Base-by-base conservation (phyloP, 2,797 vertebrate species). In the Falco novaeseelandiae region DNA sequence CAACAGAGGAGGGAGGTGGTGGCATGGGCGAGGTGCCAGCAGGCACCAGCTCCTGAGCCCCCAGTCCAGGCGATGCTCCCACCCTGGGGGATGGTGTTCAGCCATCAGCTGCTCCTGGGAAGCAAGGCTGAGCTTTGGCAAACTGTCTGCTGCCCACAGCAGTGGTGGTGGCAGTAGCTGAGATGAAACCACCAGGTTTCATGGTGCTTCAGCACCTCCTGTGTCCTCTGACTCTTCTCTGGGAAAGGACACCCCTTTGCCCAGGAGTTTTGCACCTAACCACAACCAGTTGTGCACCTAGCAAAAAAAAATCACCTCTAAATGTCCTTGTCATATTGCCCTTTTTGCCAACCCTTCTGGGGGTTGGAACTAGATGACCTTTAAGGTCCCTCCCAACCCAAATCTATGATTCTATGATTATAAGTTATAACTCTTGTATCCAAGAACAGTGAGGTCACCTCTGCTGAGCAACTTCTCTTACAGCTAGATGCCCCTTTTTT, bases 1-100 rank as follows among this genome's bases (percentile, higher is more conserved):
- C 1, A 1, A 25, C 0, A 0, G 49, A 36, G 70, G 21, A 91
- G 44, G 42, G 42, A 65, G 78, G 34, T 3, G 25, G 38, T 70
- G 67, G 21, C 32, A 25, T 3, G 42, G 51, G 42, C 62, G 70
- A 48, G 42, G n/a, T 89, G 62, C 49, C 71, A 65, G 61, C 46
- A 36, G 51, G 38, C 48, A 16, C 15, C 0, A 1, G 14, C 8
- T 20, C 16, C 29, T 14, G 32, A 57, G 15, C 10, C 12, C 27
- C 54, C 59, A 48, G 19, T 27, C 38, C 62, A 36, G 49, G 49
- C 0, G 0, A 27, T 67, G 73, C 12, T 87, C 36, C 36, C 48
- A 46, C 3, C 8, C 13, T 0, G 0, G 38, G 34, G 23, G 6
- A 27, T 6, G 5, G 23, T 27, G 44, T 10, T 87, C 30, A 29